These are phyloP conservation scores for Grantiella picta DNA, from an alignment of 2,113 vertebrate species.

Conservation along the genomic window DNA sequence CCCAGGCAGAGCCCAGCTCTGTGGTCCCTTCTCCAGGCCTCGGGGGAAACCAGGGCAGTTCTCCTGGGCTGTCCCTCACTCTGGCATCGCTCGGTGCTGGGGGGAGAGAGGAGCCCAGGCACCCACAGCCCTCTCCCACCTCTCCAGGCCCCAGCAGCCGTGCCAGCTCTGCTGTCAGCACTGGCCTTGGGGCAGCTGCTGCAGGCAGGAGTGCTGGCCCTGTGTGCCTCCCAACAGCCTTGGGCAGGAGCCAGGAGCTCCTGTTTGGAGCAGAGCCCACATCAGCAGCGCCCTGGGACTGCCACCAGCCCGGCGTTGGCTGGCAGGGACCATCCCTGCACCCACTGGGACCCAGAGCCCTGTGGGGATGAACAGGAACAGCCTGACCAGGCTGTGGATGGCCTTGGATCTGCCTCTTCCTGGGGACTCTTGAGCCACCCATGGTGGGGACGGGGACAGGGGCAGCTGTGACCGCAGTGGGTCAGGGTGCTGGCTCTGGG, in stretches of 20 bases:
- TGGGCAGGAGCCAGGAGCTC: background rate
- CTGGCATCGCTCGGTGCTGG: background rate
- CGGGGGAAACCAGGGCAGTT: background rate
- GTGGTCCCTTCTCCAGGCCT: background rate
- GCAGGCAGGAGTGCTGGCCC: background rate
- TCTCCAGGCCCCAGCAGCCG: background rate
- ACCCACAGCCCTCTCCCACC: background rate
- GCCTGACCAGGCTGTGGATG: background rate
- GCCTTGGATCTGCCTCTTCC: background rate
- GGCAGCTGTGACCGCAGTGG: background rate
- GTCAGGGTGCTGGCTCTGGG: background rate
- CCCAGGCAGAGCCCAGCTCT: background rate
- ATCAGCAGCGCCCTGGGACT: background rate
- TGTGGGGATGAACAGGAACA: background rate
- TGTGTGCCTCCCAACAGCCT: background rate
- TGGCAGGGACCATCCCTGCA: fast-evolving
- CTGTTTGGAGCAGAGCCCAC: fast-evolving
- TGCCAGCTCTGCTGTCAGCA: fast-evolving
- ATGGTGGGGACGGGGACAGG: background rate
- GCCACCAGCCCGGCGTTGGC: fast-evolving
- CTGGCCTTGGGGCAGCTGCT: background rate
- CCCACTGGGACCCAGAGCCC: fast-evolving
- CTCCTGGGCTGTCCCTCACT: background rate
- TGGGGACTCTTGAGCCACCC: background rate
- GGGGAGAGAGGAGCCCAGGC: background rate